Evolutionary conservation across 2,888 invertebrate species (phyloP), one percentile per base, ranked within the genome.

Genomic region (Polyommatus iphigenia): DNA sequence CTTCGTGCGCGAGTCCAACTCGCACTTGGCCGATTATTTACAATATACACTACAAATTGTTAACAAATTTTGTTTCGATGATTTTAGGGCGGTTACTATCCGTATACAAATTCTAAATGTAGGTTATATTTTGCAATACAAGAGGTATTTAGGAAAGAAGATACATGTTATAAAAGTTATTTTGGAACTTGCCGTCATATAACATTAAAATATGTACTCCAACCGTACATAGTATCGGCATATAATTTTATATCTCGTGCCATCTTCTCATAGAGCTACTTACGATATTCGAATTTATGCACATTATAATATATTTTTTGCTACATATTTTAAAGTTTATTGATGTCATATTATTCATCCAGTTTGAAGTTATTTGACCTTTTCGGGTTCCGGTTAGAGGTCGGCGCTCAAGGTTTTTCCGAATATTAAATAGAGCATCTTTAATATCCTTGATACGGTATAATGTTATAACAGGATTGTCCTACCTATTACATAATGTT

Each of bases 331-430:
- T 75, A 29, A 50, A 46, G 50, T 29, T 46, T 76, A 78, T 80
- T 79, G 77, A 67, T 78, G 75, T 76, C 80, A 76, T 79, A 71
- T 59, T 75, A 50, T 50, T 75, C 50, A 54, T 75, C 75, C 75
- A 75, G 75, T 75, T 75, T 77, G 46, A 76, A 75, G 79, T 41
- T 76, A 78, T 57, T 75, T 80, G 82, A 82, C 82, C 82, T 82
- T 82, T 81, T 80, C 29, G 29, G 77, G 79, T 81, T 82, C 82
- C 82, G 82, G 81, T 80, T 82, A 79, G 80, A 82, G 82, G 81
- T 81, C 80, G 57, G 77, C 32, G 79, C 62, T 80, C 81, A 79
- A 82, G 81, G 82, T 80, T 80, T 79, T 77, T 79, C 76, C 57
- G 76, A 81, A 79, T 79, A 62, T 79, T 77, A 82, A 80, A 79